Evolutionary conservation across 2,888 invertebrate species (phyloP).

Genomic region (Cetonia aurata): DNA sequence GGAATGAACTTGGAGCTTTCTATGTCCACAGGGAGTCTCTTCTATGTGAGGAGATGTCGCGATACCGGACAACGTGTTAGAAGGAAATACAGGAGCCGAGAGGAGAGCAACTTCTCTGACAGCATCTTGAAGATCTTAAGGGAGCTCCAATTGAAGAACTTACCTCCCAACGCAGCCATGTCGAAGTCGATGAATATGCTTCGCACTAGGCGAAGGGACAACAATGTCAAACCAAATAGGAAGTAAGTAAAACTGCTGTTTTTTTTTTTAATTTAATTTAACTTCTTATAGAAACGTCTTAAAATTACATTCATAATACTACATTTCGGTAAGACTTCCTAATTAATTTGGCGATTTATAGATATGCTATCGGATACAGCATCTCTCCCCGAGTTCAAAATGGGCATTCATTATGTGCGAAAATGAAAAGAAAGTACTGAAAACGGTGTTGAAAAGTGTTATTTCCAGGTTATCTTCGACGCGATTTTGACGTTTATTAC

Average conservation of each 20-base stretch:
- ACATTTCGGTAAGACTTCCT: too few species aligned
- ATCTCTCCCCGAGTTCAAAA: too few species aligned
- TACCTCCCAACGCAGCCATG: constrained; percentile 63
- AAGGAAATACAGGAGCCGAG: neutral
- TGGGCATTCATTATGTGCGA: too few species aligned
- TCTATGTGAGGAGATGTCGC: constrained; percentile 28
- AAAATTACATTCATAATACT: too few species aligned
- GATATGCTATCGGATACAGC: too few species aligned
- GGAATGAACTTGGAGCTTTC: constrained; percentile 11
- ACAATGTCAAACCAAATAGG: constrained; percentile 90
- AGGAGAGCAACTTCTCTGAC: neutral
- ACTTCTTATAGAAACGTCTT: constrained; percentile 1
- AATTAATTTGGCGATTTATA: too few species aligned
- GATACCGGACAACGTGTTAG: neutral
- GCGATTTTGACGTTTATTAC: too few species aligned
- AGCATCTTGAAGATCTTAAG: constrained; percentile 19
- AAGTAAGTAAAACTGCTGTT: constrained; percentile 70
- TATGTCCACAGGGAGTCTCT: constrained; percentile 28
- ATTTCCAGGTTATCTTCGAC: too few species aligned
- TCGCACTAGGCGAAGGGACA: constrained; percentile 87
- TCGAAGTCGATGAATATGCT: constrained; percentile 80
- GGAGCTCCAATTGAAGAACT: constrained; percentile 9
- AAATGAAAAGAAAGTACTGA: too few species aligned
- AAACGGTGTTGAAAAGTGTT: too few species aligned
- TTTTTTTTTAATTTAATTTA: neutral